Percentiles rank a stretch among this genome's conserved stretches.
Conservation (phyloP, 2,797 vertebrate genomes). For the Silurus lanzhouensis region DNA sequence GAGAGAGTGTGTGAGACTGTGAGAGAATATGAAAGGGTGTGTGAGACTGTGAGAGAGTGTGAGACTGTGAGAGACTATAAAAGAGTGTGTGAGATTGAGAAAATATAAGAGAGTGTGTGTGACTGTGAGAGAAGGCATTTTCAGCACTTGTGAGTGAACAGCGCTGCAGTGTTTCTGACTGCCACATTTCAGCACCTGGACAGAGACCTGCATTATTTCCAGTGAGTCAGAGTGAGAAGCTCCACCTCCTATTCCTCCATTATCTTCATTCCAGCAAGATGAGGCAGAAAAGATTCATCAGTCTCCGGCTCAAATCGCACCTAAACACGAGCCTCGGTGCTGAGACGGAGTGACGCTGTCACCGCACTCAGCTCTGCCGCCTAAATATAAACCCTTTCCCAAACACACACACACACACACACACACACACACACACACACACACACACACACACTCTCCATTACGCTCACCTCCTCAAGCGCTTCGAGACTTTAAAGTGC, state of each 20-base stretch:
- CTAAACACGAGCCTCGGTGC: neutral
- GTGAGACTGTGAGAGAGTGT: no score
- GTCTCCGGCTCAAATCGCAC: neutral
- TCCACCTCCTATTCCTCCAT: neutral
- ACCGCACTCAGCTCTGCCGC: neutral
- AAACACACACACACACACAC: no score
- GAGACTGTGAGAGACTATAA: no score
- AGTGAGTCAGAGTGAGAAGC: neutral
- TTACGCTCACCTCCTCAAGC: neutral
- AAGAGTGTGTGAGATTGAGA: no score
- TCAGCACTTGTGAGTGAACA: neutral
- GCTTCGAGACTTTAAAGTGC: neutral
- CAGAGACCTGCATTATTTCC: slow-evolving; percentile 6
- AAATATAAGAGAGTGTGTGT: no score
- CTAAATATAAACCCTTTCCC: slow-evolving; percentile 20
- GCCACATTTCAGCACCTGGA: neutral
- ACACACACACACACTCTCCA: neutral
- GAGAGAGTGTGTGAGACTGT: no score
- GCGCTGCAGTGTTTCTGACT: neutral
- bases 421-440: no score
- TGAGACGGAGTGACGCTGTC: slow-evolving; percentile 15
- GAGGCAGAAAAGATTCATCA: slow-evolving; percentile 5
- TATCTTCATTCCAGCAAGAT: neutral
- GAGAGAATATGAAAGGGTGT: no score
- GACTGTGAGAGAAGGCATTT: no score